phyloP scores from a whole-genome alignment of 2,888 invertebrate genomes.

The Epicampocera succincta region DNA sequence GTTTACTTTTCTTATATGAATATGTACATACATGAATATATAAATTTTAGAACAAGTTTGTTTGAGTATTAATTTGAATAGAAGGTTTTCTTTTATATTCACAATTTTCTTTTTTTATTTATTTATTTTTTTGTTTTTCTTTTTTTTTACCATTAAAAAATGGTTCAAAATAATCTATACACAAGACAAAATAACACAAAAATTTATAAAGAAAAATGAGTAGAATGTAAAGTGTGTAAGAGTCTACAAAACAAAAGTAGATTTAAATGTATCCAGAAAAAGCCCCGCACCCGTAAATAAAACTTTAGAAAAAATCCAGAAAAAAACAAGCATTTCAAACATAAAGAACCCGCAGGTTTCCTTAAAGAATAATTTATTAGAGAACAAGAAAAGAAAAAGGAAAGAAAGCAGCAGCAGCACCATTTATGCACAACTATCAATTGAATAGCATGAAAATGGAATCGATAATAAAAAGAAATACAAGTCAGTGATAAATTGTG shows the following conservation, averaged over 20 bases:
- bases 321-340: neutral
- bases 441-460: constrained; percentile 11
- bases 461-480: constrained; percentile 39
- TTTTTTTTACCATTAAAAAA: constrained; percentile 58
- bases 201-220: constrained; percentile 39
- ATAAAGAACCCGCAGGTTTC: constrained; percentile 59
- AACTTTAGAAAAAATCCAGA: neutral
- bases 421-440: neutral
- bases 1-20: no score
- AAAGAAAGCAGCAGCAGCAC: constrained; percentile 29
- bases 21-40: no score
- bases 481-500: constrained; percentile 52
- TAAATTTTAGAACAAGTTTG: neutral
- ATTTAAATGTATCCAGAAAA: constrained; percentile 5
- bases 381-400: constrained; percentile 10
- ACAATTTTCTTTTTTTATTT: constrained; percentile 38
- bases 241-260: neutral
- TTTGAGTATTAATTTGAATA: constrained; percentile 22
- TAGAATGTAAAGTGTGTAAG: constrained; percentile 20
- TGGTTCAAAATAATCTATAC: constrained; percentile 27
- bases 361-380: constrained; percentile 50
- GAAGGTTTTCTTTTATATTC: constrained; percentile 24
- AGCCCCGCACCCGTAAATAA: constrained; percentile 55
- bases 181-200: constrained; percentile 39
- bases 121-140: constrained; percentile 58